Percentiles rank a stretch among this genome's conserved stretches.
These are phyloP conservation scores for Oedothorax gibbosus DNA, from an alignment of 1,140 invertebrate genomes.

Conservation along the genomic window DNA sequence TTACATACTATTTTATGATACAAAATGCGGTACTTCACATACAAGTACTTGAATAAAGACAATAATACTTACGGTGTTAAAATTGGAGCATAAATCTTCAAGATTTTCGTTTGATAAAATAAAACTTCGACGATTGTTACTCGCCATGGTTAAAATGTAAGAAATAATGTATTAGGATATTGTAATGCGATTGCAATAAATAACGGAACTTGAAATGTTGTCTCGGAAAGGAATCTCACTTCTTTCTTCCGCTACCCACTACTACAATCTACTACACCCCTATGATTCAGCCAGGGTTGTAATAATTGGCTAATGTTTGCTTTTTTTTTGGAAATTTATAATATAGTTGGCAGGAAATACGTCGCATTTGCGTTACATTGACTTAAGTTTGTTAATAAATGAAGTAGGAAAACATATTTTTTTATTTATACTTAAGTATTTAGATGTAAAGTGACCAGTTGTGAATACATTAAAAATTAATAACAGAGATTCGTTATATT, in stretches of 20 bases:
- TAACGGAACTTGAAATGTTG: constrained; percentile 24
- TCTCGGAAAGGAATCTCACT: constrained; percentile 11
- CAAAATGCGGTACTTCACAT: not conserved
- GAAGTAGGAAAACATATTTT: too few relatives aligned
- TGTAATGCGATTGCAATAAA: not conserved
- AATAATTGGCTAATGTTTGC: constrained; percentile 31
- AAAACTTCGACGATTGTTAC: constrained; percentile 36
- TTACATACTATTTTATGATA: too few relatives aligned
- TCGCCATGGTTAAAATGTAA: constrained; percentile 17
- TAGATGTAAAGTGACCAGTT: too few relatives aligned
- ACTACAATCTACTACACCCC: not conserved
- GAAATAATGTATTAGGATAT: constrained; percentile 13
- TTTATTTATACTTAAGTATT: too few relatives aligned
- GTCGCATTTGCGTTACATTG: too few relatives aligned
- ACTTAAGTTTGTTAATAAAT: too few relatives aligned
- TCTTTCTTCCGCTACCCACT: not conserved
- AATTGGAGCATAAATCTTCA: constrained; percentile 44
- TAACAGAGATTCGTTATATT: too few relatives aligned
- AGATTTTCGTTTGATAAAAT: constrained; percentile 48
- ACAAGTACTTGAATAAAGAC: not conserved
- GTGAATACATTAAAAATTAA: too few relatives aligned
- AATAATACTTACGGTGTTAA: constrained; percentile 40
- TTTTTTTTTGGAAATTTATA: not conserved
- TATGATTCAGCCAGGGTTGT: constrained; percentile 3
- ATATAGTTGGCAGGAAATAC: too few relatives aligned